phyloP scores from a whole-genome alignment of 2,797 vertebrate species.

The Novumbra hubbsi region DNA sequence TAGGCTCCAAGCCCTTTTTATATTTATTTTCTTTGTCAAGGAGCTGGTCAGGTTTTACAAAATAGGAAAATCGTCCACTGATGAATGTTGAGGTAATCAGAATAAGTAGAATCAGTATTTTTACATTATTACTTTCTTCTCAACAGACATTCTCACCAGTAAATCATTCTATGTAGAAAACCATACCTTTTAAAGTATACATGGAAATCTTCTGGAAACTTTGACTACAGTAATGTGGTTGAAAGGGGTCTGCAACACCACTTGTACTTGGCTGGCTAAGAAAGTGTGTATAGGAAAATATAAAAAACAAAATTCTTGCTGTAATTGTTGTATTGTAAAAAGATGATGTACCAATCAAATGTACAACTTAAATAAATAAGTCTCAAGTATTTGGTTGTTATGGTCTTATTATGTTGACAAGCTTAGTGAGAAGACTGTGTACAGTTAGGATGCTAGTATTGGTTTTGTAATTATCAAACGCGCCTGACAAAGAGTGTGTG shows the following conservation, averaged over 20 bases:
- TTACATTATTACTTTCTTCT: background rate
- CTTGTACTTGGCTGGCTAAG: constrained; percentile 25
- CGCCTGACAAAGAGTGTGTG: too few species aligned
- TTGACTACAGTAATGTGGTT: background rate
- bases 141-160: background rate
- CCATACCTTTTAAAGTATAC: background rate
- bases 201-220: background rate
- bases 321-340: too few species aligned
- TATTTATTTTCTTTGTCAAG: background rate
- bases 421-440: too few species aligned
- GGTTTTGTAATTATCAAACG: too few species aligned
- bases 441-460: too few species aligned
- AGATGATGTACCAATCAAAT: background rate
- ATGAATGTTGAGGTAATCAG: background rate
- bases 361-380: background rate
- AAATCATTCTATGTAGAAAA: background rate
- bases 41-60: background rate
- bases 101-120: background rate
- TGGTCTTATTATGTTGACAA: too few species aligned
- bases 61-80: background rate
- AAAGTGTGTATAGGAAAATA: constrained; percentile 1
- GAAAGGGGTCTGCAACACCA: background rate
- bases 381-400: background rate
- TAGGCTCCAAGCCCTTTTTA: background rate
- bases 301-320: background rate